Percentiles rank a stretch among this genome's conserved stretches.
Conservation (phyloP, 2,888 invertebrate species). For the Ctenicera cuprea region DNA sequence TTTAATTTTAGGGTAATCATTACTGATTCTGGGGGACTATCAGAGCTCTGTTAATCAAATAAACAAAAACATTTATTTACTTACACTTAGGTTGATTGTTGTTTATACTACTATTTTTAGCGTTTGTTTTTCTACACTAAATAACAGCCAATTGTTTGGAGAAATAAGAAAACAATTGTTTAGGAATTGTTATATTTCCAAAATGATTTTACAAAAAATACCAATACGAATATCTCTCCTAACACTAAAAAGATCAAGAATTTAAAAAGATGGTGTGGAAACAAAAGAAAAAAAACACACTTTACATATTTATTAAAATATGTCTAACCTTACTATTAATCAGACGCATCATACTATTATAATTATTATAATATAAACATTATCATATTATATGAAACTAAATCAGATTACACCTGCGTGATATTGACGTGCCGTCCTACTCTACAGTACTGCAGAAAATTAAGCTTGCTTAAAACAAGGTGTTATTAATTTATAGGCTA, state of each 20-base stretch:
- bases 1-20: too few relatives aligned
- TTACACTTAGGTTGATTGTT: too few relatives aligned
- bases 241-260: constrained; percentile 59
- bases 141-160: not conserved
- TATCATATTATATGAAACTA: constrained; percentile 18
- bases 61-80: too few relatives aligned
- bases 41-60: too few relatives aligned
- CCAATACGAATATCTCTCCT: constrained; percentile 66
- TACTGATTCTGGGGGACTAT: too few relatives aligned
- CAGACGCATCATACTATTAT: constrained; percentile 29
- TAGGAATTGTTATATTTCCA: constrained; percentile 58
- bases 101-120: too few relatives aligned
- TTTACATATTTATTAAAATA: constrained; percentile 35
- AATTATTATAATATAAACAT: constrained; percentile 20
- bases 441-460: constrained; percentile 29
- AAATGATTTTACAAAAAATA: constrained; percentile 70
- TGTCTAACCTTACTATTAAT: constrained; percentile 37
- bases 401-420: constrained; percentile 23
- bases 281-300: constrained; percentile 38
- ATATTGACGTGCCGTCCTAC: constrained; percentile 32
- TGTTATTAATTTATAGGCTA: constrained; percentile 22
- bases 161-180: not conserved
- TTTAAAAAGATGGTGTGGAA: constrained; percentile 4
- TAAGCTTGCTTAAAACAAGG: constrained; percentile 22
- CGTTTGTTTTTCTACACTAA: not conserved